Evolutionary conservation across 1,140 invertebrate species (phyloP).

Genomic region (Venturia canescens): DNA sequence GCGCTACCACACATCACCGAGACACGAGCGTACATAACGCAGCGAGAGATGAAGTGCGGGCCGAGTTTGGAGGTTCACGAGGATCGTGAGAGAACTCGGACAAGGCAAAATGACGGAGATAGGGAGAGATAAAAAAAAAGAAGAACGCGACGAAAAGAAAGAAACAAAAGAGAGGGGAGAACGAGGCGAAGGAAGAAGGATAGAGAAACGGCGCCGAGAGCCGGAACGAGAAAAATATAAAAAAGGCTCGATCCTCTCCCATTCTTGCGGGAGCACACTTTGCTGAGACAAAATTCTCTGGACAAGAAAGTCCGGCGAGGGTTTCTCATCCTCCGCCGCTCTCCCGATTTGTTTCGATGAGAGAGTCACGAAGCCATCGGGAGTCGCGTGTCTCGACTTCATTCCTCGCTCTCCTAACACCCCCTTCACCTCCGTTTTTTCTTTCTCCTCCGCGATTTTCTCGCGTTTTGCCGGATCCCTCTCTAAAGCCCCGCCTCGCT

Average conservation of each 20-base stretch:
- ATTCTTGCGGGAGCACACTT: conserved; percentile 21
- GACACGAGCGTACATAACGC: background rate
- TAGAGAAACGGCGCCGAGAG: conserved; percentile 17
- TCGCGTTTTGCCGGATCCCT: conserved; percentile 31
- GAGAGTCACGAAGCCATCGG: background rate
- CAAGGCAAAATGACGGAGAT: conserved; percentile 1
- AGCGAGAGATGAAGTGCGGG: background rate
- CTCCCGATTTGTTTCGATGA: conserved; percentile 7
- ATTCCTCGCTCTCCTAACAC: conserved; percentile 10
- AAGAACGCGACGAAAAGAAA: background rate
- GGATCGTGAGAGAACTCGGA: conserved; percentile 37
- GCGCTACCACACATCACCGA: conserved; percentile 34
- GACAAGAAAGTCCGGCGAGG: background rate
- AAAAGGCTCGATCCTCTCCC: background rate
- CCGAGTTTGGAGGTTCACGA: background rate
- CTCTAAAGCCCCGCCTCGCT: background rate
- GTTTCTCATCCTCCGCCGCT: background rate
- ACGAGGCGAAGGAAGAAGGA: conserved; percentile 14
- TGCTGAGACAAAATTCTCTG: conserved; percentile 21
- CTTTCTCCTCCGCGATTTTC: conserved; percentile 8
- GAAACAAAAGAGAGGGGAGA: background rate
- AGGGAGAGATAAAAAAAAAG: conserved; percentile 48
- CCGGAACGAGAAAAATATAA: background rate
- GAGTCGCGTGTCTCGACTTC: conserved; percentile 39
- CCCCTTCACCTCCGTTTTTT: background rate